Evolutionary conservation across 1,140 invertebrate species (phyloP).

Genomic region (Eriosoma lanigerum): DNA sequence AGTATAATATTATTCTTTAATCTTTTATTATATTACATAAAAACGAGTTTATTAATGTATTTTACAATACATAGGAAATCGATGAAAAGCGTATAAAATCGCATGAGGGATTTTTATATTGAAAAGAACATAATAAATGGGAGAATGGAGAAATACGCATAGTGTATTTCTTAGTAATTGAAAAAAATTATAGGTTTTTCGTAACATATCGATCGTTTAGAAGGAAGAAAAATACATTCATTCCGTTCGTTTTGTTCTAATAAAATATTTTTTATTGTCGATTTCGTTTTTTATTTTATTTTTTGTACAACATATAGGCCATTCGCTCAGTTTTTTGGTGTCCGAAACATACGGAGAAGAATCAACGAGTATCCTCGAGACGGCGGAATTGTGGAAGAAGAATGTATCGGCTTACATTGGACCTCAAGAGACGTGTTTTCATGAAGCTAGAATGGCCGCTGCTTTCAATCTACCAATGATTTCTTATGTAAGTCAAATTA

Average conservation of each 20-base stretch:
- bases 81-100: neutral
- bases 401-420: conserved; percentile 90
- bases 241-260: neutral
- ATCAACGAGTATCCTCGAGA: conserved; percentile 78
- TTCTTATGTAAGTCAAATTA: conserved; percentile 69
- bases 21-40: neutral
- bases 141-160: neutral
- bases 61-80: neutral
- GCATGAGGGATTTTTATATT: neutral
- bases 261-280: neutral
- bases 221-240: neutral
- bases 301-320: neutral
- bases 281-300: neutral
- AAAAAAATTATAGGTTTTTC: conserved; percentile 3
- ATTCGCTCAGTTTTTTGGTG: conserved; percentile 59
- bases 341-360: conserved; percentile 92
- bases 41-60: neutral
- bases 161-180: neutral
- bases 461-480: conserved; percentile 91
- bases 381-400: conserved; percentile 80
- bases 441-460: conserved; percentile 91
- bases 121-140: conserved; percentile 20
- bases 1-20: too few species aligned
- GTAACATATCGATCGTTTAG: neutral
- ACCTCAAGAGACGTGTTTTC: conserved; percentile 92